Evolutionary conservation across 1,140 invertebrate species (phyloP).

Genomic region (Lepidurus couesii): DNA sequence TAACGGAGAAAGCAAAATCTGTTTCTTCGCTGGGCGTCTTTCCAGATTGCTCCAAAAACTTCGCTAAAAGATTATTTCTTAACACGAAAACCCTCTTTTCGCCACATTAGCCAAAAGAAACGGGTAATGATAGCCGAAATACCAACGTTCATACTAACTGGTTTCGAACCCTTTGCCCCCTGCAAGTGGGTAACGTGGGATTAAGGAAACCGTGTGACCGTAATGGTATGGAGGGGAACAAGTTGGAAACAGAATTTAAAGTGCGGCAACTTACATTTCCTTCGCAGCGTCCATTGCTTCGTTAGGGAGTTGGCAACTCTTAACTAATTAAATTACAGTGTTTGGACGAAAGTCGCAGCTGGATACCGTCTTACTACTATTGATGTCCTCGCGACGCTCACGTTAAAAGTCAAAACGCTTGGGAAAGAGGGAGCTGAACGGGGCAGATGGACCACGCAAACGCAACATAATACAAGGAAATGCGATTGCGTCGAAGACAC

Average conservation of each 20-base stretch:
- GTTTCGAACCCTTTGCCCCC: too few species aligned
- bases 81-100: not conserved
- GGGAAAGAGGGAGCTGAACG: not conserved
- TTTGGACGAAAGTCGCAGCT: not conserved
- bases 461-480: not conserved
- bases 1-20: not conserved
- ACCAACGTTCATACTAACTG: too few species aligned
- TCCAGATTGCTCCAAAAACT: not conserved
- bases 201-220: not conserved
- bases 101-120: not conserved
- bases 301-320: slow-evolving; percentile 25
- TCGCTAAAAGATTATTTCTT: not conserved
- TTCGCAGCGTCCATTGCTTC: slow-evolving; percentile 34
- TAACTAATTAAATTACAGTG: not conserved
- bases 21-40: not conserved
- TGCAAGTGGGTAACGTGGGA: not conserved
- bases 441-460: not conserved
- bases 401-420: slow-evolving; percentile 1
- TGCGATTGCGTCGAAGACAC: not conserved
- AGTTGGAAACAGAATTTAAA: not conserved
- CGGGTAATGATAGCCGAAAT: too few species aligned
- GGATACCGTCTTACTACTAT: slow-evolving; percentile 12
- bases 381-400: slow-evolving; percentile 25
- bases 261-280: slow-evolving; percentile 33
- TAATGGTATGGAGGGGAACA: not conserved